These are phyloP conservation scores for Poecilia picta DNA, from an alignment of 2,797 vertebrate genomes.

Conservation along the genomic window DNA sequence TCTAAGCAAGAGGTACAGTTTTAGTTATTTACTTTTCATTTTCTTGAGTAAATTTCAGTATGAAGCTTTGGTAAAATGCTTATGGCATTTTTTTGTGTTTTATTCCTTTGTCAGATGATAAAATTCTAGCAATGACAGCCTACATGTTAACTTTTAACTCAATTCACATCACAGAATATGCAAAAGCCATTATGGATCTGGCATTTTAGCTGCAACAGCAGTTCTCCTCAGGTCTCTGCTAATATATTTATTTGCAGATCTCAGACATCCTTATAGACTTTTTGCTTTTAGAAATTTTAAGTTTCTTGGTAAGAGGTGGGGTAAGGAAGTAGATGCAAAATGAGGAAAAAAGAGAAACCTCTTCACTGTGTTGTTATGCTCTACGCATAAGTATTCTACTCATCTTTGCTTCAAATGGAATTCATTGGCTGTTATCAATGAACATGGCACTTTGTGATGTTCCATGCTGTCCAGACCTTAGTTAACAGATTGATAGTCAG, in stretches of 20 bases:
- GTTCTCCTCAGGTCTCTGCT: not conserved
- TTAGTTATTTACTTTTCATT: not conserved
- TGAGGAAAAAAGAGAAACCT: not conserved
- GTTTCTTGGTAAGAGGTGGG: not conserved
- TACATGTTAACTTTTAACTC: not conserved
- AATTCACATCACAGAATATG: not conserved
- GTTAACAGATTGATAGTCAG: not conserved
- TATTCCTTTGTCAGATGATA: too few species aligned
- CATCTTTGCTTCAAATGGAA: not conserved
- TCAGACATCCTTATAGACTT: not conserved
- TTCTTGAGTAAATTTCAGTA: not conserved
- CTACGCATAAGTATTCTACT: not conserved
- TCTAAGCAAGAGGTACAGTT: not conserved
- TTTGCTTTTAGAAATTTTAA: not conserved
- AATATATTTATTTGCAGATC: not conserved
- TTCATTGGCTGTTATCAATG: not conserved
- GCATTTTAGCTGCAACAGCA: not conserved
- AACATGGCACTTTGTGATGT: not conserved
- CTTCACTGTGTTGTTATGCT: not conserved
- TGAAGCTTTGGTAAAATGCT: not conserved
- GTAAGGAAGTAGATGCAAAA: not conserved
- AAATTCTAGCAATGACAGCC: not conserved
- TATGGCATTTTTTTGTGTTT: not conserved
- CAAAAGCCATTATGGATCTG: not conserved
- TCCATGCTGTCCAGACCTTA: not conserved